A percentile compares a stretch with the other conserved stretches of the same genome.
Conservation (phyloP, 2,888 invertebrate genomes). For the Torymus texanus region DNA sequence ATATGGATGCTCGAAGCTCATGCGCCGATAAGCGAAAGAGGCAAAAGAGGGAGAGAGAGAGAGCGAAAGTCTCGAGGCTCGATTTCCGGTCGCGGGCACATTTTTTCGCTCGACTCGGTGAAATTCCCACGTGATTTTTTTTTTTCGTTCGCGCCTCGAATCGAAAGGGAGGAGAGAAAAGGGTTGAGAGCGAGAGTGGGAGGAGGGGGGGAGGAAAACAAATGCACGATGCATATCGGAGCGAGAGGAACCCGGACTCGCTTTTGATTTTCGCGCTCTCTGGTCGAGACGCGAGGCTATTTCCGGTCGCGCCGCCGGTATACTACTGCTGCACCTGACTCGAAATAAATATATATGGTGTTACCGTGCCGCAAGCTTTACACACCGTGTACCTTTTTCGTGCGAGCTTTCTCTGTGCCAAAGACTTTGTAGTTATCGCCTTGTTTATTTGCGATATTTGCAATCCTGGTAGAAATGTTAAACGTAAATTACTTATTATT, state of each 20-base stretch:
- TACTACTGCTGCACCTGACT: slow-evolving; percentile 42
- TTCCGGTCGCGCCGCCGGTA: slow-evolving; percentile 49
- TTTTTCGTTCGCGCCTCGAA: slow-evolving; percentile 25
- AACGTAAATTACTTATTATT: no score
- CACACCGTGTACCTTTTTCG: no score
- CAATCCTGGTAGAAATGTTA: no score
- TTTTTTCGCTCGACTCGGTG: slow-evolving; percentile 59
- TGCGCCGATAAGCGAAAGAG: slow-evolving; percentile 16
- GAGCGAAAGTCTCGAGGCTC: slow-evolving; percentile 57
- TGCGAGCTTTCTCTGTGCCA: no score
- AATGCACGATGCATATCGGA: slow-evolving; percentile 55
- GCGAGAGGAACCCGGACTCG: slow-evolving; percentile 26
- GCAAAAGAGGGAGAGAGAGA: not conserved
- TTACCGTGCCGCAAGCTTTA: slow-evolving; percentile 4
- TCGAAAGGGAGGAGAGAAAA: slow-evolving; percentile 6
- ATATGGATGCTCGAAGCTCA: slow-evolving; percentile 33
- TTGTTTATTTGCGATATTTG: no score
- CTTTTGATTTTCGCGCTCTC: slow-evolving; percentile 54
- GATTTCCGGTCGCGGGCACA: slow-evolving; percentile 65
- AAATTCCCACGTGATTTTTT: slow-evolving; percentile 48
- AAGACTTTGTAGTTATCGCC: no score
- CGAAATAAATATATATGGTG: slow-evolving; percentile 48
- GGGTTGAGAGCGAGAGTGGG: slow-evolving; percentile 15
- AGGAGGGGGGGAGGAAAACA: slow-evolving; percentile 36
- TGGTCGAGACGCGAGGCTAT: slow-evolving; percentile 56